Percentiles rank a stretch among this genome's conserved stretches.
Conservation (phyloP, 2,888 invertebrate species). For the Napeogenes inachia region DNA sequence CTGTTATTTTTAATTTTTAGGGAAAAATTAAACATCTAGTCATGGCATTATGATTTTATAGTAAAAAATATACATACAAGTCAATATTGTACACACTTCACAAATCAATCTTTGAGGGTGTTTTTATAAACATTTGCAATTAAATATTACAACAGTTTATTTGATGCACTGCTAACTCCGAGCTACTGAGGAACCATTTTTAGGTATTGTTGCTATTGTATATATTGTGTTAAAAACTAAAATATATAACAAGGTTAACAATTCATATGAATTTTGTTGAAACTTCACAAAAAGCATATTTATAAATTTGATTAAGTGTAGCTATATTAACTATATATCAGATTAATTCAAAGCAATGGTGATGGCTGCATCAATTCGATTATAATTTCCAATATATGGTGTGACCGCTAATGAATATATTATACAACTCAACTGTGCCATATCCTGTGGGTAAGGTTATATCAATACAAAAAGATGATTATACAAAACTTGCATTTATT, state of each 20-base stretch:
- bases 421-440: constrained; percentile 11
- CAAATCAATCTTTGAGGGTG: constrained; percentile 61
- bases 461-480: constrained; percentile 56
- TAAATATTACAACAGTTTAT: constrained; percentile 25
- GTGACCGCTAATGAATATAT: constrained; percentile 10
- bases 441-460: constrained; percentile 42
- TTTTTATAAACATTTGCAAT: constrained; percentile 35
- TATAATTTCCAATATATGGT: constrained; percentile 14
- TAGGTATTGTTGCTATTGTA: constrained; percentile 17
- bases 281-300: constrained; percentile 9
- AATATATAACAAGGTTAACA: constrained; percentile 18
- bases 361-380: background rate
- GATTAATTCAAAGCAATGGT: background rate
- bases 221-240: constrained; percentile 17
- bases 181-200: constrained; percentile 27
- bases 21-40: constrained; percentile 59
- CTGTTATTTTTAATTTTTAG: constrained; percentile 7
- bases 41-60: constrained; percentile 76
- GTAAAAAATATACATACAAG: constrained; percentile 74
- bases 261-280: constrained; percentile 16
- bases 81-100: constrained; percentile 70
- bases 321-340: background rate
- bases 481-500: constrained; percentile 61
- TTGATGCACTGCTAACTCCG: constrained; percentile 23
- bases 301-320: background rate